These are phyloP conservation scores for Xanthorhoe spadicearia DNA, from an alignment of 2,888 invertebrate species.

Conservation along the genomic window DNA sequence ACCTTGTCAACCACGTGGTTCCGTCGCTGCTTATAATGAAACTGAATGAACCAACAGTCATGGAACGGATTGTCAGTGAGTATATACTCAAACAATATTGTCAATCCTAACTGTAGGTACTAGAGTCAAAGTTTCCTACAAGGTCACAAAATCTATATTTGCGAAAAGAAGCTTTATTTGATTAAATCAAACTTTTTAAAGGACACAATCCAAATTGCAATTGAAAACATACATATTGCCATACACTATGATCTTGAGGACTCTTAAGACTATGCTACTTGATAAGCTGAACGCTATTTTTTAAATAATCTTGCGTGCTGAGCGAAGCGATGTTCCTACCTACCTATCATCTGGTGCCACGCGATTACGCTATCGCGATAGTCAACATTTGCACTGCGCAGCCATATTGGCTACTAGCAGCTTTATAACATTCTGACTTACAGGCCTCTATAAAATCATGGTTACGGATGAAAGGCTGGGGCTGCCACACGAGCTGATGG, in stretches of 20 bases:
- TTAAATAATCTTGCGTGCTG: background rate
- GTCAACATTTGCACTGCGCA: background rate
- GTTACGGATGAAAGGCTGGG: constrained; percentile 96
- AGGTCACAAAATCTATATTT: no score
- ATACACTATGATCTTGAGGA: no score
- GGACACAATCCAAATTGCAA: no score
- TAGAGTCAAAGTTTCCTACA: background rate
- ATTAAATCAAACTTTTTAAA: no score
- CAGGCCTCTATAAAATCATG: constrained; percentile 97
- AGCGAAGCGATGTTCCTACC: background rate
- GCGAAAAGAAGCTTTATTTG: no score
- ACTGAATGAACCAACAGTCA: constrained; percentile 94
- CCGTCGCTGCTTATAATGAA: constrained; percentile 94
- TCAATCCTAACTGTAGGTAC: background rate
- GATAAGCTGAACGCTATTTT: background rate
- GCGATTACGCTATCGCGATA: background rate
- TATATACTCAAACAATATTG: no score
- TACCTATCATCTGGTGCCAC: background rate
- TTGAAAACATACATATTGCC: no score
- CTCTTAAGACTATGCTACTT: no score
- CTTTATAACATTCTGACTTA: constrained; percentile 49
- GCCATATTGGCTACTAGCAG: constrained; percentile 5
- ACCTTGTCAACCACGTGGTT: constrained; percentile 95
- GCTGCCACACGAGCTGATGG: constrained; percentile 95
- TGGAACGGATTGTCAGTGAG: constrained; percentile 97